phyloP scores from a whole-genome alignment of 2,797 vertebrate species.

The Nyctibius grandis region DNA sequence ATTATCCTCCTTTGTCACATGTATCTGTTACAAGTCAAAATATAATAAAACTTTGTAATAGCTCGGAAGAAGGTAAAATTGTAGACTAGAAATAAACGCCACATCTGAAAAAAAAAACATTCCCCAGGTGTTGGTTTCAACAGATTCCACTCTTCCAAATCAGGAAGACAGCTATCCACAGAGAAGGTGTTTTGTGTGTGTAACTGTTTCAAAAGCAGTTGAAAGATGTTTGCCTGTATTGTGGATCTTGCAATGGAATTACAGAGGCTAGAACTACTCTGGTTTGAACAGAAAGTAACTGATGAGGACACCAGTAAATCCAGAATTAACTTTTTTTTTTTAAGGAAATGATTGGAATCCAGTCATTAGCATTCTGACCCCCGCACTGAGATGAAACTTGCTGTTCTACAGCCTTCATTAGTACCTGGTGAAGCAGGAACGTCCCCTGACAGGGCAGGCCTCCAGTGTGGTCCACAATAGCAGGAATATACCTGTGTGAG shows the following conservation, averaged over 20 bases:
- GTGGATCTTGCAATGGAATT: not conserved
- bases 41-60: not conserved
- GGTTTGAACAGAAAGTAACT: not conserved
- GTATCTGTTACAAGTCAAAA: not conserved
- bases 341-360: not conserved
- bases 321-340: not conserved
- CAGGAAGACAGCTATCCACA: not conserved
- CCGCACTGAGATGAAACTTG: not conserved
- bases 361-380: not conserved
- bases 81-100: not conserved
- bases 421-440: slow-evolving; percentile 96
- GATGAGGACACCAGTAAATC: not conserved
- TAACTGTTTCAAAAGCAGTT: not conserved
- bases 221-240: not conserved
- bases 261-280: not conserved
- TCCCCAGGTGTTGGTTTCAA: not conserved
- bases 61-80: not conserved
- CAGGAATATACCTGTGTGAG: slow-evolving; percentile 90
- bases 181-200: not conserved
- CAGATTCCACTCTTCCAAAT: not conserved
- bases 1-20: not conserved
- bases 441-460: slow-evolving; percentile 94
- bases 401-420: not conserved
- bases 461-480: slow-evolving; percentile 94
- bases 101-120: not conserved